Percentiles rank a stretch among this genome's conserved stretches.
Evolutionary conservation across 1,140 invertebrate species (phyloP).

Genomic region (Vanessa atalanta): DNA sequence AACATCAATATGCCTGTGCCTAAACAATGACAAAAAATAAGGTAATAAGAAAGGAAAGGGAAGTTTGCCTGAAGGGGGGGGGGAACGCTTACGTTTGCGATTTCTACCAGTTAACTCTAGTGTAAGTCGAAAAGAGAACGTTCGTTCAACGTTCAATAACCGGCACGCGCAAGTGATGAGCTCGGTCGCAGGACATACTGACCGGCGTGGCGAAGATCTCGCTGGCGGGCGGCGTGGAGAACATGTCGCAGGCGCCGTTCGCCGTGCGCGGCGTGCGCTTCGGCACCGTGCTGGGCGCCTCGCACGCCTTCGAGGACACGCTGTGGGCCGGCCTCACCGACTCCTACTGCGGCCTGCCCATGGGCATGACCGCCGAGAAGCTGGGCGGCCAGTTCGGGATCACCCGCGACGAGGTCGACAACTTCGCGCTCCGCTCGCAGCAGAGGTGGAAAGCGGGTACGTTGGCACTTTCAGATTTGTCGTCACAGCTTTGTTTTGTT

Average conservation of each 20-base stretch:
- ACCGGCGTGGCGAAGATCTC: slow-evolving; percentile 93
- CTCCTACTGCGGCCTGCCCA: slow-evolving; percentile 93
- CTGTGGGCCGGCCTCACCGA: slow-evolving; percentile 96
- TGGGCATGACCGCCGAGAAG: slow-evolving; percentile 99
- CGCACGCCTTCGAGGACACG: slow-evolving; percentile 92
- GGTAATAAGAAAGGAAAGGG: no score
- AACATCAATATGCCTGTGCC: no score
- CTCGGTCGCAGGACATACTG: slow-evolving; percentile 88
- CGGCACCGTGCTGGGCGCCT: slow-evolving; percentile 91
- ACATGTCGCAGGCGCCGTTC: slow-evolving; percentile 97
- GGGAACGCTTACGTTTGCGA: no score
- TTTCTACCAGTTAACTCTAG: no score
- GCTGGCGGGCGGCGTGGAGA: slow-evolving; percentile 95
- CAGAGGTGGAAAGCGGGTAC: slow-evolving; percentile 89
- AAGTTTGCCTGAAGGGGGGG: no score
- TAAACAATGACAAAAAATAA: no score
- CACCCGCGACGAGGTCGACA: slow-evolving; percentile 92
- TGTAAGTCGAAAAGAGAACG: not conserved
- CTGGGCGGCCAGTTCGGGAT: slow-evolving; percentile 95
- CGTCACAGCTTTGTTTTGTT: no score
- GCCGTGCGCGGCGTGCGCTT: slow-evolving; percentile 94
- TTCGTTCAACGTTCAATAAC: no score
- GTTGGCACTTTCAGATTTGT: no score
- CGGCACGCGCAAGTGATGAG: no score
- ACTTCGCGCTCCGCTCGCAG: slow-evolving; percentile 93